Conservation (phyloP, 2,797 vertebrate genomes). For the Heteromormyrus szaboi region DNA sequence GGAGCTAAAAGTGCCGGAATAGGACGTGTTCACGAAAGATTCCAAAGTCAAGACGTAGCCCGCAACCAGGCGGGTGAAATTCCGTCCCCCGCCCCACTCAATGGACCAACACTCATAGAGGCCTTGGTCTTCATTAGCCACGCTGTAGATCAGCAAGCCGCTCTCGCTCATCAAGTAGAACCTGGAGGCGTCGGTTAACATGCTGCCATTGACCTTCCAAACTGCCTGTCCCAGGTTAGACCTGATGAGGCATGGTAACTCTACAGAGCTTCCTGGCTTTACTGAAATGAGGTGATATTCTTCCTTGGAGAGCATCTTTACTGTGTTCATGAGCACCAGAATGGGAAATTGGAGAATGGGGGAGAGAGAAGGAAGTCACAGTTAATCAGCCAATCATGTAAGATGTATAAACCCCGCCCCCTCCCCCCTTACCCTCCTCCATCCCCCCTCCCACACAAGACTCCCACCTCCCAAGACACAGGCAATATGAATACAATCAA, state of each 20-base stretch:
- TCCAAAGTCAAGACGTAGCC: conserved; percentile 73
- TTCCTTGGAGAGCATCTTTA: conserved; percentile 30
- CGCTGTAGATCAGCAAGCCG: conserved; percentile 83
- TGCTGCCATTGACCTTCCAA: conserved; percentile 75
- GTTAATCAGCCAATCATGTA: not conserved
- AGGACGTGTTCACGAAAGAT: conserved; percentile 38
- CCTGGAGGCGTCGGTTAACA: conserved; percentile 73
- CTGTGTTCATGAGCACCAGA: conserved; percentile 34
- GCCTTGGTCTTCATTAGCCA: conserved; percentile 77
- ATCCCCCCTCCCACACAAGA: not conserved
- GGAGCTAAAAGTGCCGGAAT: conserved; percentile 26
- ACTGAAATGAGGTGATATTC: conserved; percentile 57
- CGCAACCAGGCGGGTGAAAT: conserved; percentile 71
- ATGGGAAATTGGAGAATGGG: not conserved
- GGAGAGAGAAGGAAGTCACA: not conserved
- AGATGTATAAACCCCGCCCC: not conserved
- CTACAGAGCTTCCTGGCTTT: conserved; percentile 79
- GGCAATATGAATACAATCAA: not conserved
- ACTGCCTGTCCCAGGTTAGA: conserved; percentile 82
- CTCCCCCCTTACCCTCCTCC: not conserved
- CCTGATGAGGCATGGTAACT: conserved; percentile 76
- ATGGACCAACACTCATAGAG: conserved; percentile 84
- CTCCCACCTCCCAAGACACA: not conserved
- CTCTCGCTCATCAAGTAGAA: conserved; percentile 76
- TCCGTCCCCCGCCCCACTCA: conserved; percentile 72